Evolutionary conservation across 2,113 vertebrate species (phyloP).

Genomic region (Cromileptes altivelis): DNA sequence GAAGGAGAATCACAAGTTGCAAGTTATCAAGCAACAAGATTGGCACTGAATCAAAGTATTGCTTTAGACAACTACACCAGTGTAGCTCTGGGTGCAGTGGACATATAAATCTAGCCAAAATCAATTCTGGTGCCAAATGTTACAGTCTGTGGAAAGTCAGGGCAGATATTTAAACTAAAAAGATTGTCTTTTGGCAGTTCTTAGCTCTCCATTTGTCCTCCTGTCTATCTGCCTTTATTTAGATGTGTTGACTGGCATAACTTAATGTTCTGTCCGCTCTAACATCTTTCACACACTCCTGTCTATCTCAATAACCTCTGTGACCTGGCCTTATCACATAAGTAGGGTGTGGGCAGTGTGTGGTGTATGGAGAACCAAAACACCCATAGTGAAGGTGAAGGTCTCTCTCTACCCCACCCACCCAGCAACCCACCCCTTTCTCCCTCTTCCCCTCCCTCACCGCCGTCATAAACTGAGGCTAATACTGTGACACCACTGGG

Average conservation of each 20-base stretch:
- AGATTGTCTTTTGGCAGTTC: background rate
- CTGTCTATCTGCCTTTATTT: slow-evolving; percentile 3
- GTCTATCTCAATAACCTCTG: slow-evolving; percentile 19
- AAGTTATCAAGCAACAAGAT: slow-evolving; percentile 22
- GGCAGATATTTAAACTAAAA: background rate
- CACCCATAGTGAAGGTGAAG: slow-evolving; percentile 64
- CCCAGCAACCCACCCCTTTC: slow-evolving; percentile 42
- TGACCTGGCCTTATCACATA: background rate
- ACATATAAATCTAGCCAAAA: slow-evolving; percentile 22
- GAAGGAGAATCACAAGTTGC: slow-evolving; percentile 39
- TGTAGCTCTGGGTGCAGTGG: background rate
- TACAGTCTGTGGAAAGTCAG: slow-evolving; percentile 16
- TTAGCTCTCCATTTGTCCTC: slow-evolving; percentile 2
- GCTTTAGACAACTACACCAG: slow-evolving; percentile 21
- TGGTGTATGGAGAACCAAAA: slow-evolving; percentile 67
- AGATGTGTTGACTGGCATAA: slow-evolving; percentile 15
- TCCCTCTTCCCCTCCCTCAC: slow-evolving; percentile 69
- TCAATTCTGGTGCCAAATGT: slow-evolving; percentile 8
- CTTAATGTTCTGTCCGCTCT: slow-evolving; percentile 9
- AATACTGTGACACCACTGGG: slow-evolving; percentile 74
- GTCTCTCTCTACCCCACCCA: slow-evolving; percentile 62
- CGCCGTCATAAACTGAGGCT: slow-evolving; percentile 40
- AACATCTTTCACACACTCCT: slow-evolving; percentile 22
- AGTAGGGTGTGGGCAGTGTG: slow-evolving; percentile 54
- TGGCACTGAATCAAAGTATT: slow-evolving; percentile 27